phyloP scores from a whole-genome alignment of 2,113 vertebrate genomes.

The Rhadina sibilatrix region DNA sequence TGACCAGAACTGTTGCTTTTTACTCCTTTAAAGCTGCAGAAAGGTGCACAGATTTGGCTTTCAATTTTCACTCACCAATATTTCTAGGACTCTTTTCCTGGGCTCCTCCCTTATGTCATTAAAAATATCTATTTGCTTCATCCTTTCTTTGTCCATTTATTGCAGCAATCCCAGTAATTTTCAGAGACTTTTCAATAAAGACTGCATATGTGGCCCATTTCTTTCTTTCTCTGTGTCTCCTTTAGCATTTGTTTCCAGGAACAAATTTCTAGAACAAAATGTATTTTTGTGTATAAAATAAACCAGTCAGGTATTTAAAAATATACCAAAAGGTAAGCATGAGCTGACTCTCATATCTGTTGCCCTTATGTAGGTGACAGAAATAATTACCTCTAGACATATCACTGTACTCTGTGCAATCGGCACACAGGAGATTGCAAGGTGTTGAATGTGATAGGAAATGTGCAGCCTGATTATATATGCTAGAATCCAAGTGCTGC shows the following conservation, averaged over 20 bases:
- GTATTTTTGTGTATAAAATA: not conserved
- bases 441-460: slow-evolving; percentile 68
- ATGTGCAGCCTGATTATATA: slow-evolving; percentile 58
- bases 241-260: not conserved
- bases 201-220: not conserved
- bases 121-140: not conserved
- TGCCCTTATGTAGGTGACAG: slow-evolving; percentile 40
- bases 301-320: slow-evolving; percentile 34
- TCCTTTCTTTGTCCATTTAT: not conserved
- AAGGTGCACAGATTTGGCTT: not conserved
- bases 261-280: slow-evolving; percentile 1
- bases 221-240: not conserved
- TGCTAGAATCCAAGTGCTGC: slow-evolving; percentile 42
- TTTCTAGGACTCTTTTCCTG: not conserved
- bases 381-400: slow-evolving; percentile 68
- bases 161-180: not conserved
- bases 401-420: slow-evolving; percentile 40
- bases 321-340: slow-evolving; percentile 33
- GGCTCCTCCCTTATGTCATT: not conserved
- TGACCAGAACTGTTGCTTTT: not conserved
- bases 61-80: not conserved
- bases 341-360: slow-evolving; percentile 26
- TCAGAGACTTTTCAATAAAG: not conserved
- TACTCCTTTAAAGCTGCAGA: not conserved
- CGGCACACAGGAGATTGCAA: slow-evolving; percentile 52